These are phyloP conservation scores for Athalia cordata DNA, from an alignment of 2,888 invertebrate species.

Conservation along the genomic window DNA sequence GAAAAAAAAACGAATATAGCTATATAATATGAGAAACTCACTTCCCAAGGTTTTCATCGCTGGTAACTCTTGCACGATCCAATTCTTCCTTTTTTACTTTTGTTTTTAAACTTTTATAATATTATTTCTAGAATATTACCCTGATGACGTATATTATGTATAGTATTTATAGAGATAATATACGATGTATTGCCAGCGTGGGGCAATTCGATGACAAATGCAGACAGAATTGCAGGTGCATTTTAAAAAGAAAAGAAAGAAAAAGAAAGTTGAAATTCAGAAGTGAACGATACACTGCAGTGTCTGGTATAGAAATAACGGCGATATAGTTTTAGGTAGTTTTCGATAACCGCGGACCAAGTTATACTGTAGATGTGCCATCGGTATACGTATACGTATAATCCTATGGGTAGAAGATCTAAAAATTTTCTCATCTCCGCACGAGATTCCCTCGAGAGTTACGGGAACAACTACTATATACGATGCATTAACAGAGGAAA, in stretches of 20 bases:
- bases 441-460: not conserved
- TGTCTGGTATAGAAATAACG: too few relatives aligned
- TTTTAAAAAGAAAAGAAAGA: not conserved
- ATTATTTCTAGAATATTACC: slow-evolving; percentile 36
- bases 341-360: too few relatives aligned
- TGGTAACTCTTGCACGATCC: slow-evolving; percentile 6
- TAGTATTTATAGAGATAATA: too few relatives aligned
- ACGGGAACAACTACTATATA: slow-evolving; percentile 2
- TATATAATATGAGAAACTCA: not conserved
- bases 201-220: not conserved
- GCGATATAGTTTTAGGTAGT: too few relatives aligned
- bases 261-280: not conserved
- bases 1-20: not conserved
- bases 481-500: not conserved
- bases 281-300: not conserved
- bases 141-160: slow-evolving; percentile 2
- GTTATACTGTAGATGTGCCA: too few relatives aligned
- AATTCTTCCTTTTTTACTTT: too few relatives aligned
- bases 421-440: slow-evolving; percentile 25
- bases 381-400: too few relatives aligned
- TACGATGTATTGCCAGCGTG: not conserved
- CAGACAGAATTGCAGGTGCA: too few relatives aligned
- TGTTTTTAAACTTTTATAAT: slow-evolving; percentile 37
- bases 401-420: not conserved
- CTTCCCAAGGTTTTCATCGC: slow-evolving; percentile 3